Base-by-base conservation (phyloP, 2,888 invertebrate genomes). In the Barypeithes pellucidus region DNA sequence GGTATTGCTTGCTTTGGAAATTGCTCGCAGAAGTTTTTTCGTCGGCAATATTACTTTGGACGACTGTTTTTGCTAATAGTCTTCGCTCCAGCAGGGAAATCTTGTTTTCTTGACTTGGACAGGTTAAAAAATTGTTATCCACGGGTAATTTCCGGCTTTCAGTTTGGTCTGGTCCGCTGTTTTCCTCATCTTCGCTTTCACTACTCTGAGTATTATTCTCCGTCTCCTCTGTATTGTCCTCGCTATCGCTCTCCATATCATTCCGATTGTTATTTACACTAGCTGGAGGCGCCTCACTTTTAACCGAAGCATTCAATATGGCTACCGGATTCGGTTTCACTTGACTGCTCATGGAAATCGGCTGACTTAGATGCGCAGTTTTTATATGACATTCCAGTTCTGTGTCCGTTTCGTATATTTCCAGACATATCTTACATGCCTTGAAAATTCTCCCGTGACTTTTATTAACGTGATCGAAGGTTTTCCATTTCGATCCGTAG, bases 401-500 rank as follows among this genome's bases (percentile, higher is more conserved):
- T 3, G 85, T 83, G 74, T 89, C 88, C 4, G 85, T 86, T 3
- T 87, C 87, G 76, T 89, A 90, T n/a, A 90, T 88, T 47, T 88
- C 88, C 62, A 90, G 83, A 77, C 90, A 90, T n/a, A 87, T 86
- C 72, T 89, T 89, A 75, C 90, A 90, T 0, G 89, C 89, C 47
- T 86, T 86, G 75, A 89, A 90, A 29, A 89, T 88, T 59, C 88
- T 85, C 0, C 89, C 89, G 78, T 90, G 90, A 24, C 88, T 88
- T 75, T 89, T 89, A 75, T 89, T 88, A 45, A 90, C 85, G 77
- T 90, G 90, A 79, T 90, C 89, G 71, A 88, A 88, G 0, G 89
- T 89, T 77, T 90, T 90, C 88, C 89, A 89, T 72, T 89, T 89
- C 0, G 88, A 88, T 0, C 89, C 89, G 77, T 89, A 90, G 73